These are phyloP conservation scores for Caenorhabditis latens DNA, from an alignment of 1,140 invertebrate species.

Conservation along the genomic window DNA sequence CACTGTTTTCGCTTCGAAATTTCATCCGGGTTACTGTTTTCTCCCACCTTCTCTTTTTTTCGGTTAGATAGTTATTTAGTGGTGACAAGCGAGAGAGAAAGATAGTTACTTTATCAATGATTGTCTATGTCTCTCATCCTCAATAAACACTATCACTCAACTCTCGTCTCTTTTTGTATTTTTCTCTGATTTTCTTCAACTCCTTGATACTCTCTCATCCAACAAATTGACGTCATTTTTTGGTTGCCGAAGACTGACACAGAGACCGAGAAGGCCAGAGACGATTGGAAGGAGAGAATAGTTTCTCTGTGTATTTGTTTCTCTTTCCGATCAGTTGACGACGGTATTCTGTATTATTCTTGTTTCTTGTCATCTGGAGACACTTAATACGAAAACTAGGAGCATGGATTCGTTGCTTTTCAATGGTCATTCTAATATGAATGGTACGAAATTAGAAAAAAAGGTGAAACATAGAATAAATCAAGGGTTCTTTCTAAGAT, in stretches of 20 bases:
- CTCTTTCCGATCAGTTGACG: slow-evolving; percentile 25
- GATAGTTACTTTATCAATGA: slow-evolving; percentile 35
- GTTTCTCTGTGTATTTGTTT: slow-evolving; percentile 11
- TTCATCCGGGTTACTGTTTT: slow-evolving; percentile 15
- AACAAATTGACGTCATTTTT: slow-evolving; percentile 44
- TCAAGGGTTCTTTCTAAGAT: too few relatives aligned
- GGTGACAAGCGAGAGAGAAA: not conserved
- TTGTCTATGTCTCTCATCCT: not conserved
- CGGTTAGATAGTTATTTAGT: slow-evolving; percentile 37
- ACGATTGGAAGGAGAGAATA: slow-evolving; percentile 30
- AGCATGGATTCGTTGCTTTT: slow-evolving; percentile 25
- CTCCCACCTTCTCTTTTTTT: not conserved
- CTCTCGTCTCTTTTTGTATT: not conserved
- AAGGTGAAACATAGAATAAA: not conserved
- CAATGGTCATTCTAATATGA: slow-evolving; percentile 40
- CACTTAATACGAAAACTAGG: not conserved
- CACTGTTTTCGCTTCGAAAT: not conserved
- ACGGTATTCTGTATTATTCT: slow-evolving; percentile 10
- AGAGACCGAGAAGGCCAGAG: slow-evolving; percentile 42
- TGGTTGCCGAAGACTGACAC: slow-evolving; percentile 25
- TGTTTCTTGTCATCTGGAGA: not conserved
- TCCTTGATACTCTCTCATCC: slow-evolving; percentile 1
- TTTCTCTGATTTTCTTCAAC: slow-evolving; percentile 29
- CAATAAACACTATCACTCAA: not conserved
- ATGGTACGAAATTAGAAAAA: slow-evolving; percentile 17